Evolutionary conservation across 2,113 vertebrate species (phyloP).

Genomic region (Melozone crissalis): DNA sequence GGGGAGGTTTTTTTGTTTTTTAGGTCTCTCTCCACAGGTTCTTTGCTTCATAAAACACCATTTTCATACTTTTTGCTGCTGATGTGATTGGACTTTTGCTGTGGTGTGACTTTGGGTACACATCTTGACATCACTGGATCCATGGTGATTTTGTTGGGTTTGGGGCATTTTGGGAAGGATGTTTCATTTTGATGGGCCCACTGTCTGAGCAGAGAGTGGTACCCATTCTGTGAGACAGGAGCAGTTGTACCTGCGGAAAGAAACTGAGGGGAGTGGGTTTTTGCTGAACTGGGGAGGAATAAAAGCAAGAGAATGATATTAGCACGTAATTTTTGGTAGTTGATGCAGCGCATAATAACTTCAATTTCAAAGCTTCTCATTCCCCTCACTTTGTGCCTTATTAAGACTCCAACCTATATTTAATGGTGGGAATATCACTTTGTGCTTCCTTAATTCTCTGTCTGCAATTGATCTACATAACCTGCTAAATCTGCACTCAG

Average conservation of each 20-base stretch:
- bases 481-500: neutral
- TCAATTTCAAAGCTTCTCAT: conserved; percentile 28
- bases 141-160: neutral
- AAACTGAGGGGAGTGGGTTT: neutral
- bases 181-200: neutral
- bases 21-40: neutral
- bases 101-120: neutral
- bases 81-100: neutral
- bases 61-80: neutral
- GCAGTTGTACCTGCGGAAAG: neutral
- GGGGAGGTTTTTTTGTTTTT: fast-evolving
- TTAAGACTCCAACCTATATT: neutral
- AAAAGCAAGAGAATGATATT: neutral
- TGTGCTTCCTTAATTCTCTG: neutral
- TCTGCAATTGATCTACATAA: neutral
- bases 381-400: conserved; percentile 14
- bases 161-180: neutral
- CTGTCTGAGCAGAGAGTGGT: neutral
- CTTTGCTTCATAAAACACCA: neutral
- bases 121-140: neutral
- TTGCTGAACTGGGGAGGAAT: neutral
- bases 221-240: neutral
- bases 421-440: neutral
- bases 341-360: neutral
- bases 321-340: neutral